phyloP scores from a whole-genome alignment of 2,797 vertebrate genomes.

The Gorsachius magnificus region DNA sequence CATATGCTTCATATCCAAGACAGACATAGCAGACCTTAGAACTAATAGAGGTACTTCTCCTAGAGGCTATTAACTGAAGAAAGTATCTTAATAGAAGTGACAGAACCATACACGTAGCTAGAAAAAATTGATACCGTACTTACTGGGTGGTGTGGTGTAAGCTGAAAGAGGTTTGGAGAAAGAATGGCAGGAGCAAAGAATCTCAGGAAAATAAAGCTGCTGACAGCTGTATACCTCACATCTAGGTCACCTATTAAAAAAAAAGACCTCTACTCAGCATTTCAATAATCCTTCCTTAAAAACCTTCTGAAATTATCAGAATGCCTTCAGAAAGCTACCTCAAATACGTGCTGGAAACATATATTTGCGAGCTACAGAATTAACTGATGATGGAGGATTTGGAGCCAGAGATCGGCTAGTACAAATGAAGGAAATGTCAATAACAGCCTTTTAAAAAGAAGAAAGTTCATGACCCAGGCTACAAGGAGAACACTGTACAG shows the following conservation, averaged over 20 bases:
- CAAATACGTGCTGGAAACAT: neutral
- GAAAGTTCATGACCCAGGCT: neutral
- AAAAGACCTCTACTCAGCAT: neutral
- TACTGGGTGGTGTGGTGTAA: conserved; percentile 94
- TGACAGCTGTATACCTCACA: conserved; percentile 96
- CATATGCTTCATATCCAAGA: neutral
- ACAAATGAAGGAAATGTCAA: neutral
- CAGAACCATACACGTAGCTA: neutral
- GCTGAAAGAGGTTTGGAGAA: conserved; percentile 96
- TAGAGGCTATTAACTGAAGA: neutral
- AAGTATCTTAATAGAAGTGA: neutral
- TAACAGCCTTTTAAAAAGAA: neutral
- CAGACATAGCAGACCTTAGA: neutral
- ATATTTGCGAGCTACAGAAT: neutral
- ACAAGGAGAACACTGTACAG: neutral
- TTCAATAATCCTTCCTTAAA: conserved; percentile 13
- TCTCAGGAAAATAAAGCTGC: conserved; percentile 97
- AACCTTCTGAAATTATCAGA: neutral
- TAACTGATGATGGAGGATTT: neutral
- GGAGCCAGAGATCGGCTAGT: neutral
- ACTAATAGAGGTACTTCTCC: neutral
- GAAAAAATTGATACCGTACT: conserved; percentile 50
- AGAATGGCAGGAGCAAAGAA: conserved; percentile 99
- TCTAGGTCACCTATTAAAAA: conserved; percentile 88
- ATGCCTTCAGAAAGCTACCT: neutral